Base-by-base conservation (phyloP, 2,888 invertebrate species). In the Malthinus flaveolus region DNA sequence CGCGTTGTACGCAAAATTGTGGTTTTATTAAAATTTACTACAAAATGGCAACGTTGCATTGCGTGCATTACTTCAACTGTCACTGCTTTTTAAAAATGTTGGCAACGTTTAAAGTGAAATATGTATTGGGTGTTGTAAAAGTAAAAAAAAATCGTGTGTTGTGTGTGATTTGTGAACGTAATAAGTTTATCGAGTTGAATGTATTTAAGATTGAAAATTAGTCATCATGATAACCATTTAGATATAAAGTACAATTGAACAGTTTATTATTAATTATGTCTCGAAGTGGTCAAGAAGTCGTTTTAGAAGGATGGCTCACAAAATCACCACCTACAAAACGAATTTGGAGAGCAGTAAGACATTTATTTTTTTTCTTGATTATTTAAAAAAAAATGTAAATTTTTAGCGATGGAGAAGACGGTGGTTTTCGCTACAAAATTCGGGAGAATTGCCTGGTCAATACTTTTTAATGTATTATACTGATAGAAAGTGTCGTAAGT, bases 241-340 rank as follows among this genome's bases (percentile, higher is more conserved):
- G 34, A 52, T 8, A 37, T 46, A 15, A 12, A 32, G 33, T 10
- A 23, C 11, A 32, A 42, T 13, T 39, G 36, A 39, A 49, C 8
- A 31, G 52, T 57, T 52, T 49, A 23, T 32, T 32, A 57, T 49
- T 53, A 57, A 66, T 51, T 62, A 80, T 79, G 81, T 78, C 79
- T 50, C 81, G 79, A 74, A 81, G 78, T 69, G 81, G 81, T 65
- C 82, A 84, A 77, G 91, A 91, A 79, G 85, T 90, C 65, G 88
- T 93, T 67, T 89, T 90, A 76, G 92, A 93, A 81, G 97, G 97
- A 64, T 97, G 95, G 95, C 84, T 97, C 71, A 94, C 91, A 61
- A 97, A 97, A 83, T 96, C 96, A 59, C 96, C 96, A 69, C 96
- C 96, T 59, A 89, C 91, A 58, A 95, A 93, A 82, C 85, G 91